phyloP scores from a whole-genome alignment of 2,113 vertebrate genomes.

The Nyctereutes procyonoides region DNA sequence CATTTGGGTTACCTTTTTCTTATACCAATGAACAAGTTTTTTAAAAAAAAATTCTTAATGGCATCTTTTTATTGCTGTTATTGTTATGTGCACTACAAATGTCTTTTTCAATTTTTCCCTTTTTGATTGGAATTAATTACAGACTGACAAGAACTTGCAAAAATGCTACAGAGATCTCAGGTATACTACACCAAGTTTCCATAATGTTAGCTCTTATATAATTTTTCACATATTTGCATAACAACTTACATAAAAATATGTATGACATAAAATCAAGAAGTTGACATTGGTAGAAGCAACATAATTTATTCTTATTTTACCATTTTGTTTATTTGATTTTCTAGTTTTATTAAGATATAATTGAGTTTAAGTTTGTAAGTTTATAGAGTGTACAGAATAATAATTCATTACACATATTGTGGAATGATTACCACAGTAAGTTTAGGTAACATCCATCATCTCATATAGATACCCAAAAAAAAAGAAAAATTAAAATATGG shows the following conservation, averaged over 20 bases:
- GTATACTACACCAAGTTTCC: background rate
- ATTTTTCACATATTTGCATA: background rate
- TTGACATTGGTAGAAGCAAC: background rate
- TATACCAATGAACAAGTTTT: background rate
- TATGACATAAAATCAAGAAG: background rate
- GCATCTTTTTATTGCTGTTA: too few relatives aligned
- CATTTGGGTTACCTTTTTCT: background rate
- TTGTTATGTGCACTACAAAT: background rate
- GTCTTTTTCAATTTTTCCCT: background rate
- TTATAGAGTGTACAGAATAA: background rate
- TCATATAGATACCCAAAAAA: background rate
- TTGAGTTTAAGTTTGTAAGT: background rate
- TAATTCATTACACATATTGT: background rate
- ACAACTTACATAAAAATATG: background rate
- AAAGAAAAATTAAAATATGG: background rate
- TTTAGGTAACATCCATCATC: background rate
- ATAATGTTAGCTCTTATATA: background rate
- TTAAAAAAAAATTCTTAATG: background rate
- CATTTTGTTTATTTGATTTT: background rate
- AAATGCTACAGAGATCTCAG: background rate
- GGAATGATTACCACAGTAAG: background rate
- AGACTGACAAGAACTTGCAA: background rate
- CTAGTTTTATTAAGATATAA: background rate
- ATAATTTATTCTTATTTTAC: background rate
- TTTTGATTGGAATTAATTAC: background rate